Evolutionary conservation across 2,888 invertebrate species (phyloP), one percentile per base, ranked within the genome.

Genomic region (Epistrophella euchroma): DNA sequence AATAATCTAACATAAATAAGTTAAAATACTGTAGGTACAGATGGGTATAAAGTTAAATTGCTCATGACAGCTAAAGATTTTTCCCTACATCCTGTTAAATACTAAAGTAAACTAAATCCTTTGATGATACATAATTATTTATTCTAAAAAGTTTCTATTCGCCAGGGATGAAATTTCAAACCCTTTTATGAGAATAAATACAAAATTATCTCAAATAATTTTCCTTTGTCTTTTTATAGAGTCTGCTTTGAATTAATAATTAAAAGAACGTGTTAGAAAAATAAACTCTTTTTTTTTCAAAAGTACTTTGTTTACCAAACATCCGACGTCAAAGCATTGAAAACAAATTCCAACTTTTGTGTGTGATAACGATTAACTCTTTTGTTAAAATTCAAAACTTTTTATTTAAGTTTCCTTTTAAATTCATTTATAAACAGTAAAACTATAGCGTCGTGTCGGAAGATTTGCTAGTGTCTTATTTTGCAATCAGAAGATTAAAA

Each of bases 401-500:
- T 9, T 22, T 60, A 60, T 60, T 40, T 60, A 60, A 40, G 19
- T 60, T 60, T 40, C 15, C 9, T 40, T 15, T 32, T 60, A 22
- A 60, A 40, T 15, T 15, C 2, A 22, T 60, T 15, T 9, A 60
- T 60, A 7, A 58, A 13, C 15, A 60, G 7, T 60, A 15, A 22
- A 58, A 35, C 35, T 35, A 37, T 10, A 13, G n/a, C n/a, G n/a
- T n/a, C n/a, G n/a, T n/a, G 19, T 37, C 35, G 7, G 11, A 40
- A 22, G 60, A 60, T 40, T 60, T 58, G 58, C 3, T 35, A 35
- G 22, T 60, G 37, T 22, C 22, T 60, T 22, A 32, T 40, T 37
- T 40, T 10, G 4, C 37, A 60, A 60, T 60, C 22, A 60, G 15
- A 60, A 22, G 60, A 60, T 60, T 60, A 60, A 60, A 60, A 40